Evolutionary conservation across 2,888 invertebrate species (phyloP), one percentile per base, ranked within the genome.

Genomic region (Carterocephalus palaemon): DNA sequence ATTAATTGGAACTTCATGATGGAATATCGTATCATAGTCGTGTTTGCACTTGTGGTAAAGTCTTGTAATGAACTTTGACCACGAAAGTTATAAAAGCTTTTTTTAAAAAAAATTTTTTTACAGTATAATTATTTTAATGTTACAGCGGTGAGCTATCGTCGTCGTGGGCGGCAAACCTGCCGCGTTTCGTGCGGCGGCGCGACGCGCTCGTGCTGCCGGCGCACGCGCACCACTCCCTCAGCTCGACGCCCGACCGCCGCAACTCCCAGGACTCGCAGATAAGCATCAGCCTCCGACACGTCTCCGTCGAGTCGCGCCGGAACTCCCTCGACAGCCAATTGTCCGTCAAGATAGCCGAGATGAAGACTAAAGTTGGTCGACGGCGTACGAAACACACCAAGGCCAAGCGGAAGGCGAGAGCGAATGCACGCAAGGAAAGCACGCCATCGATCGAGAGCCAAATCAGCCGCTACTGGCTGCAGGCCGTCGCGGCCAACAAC

Each of bases 131-230:
- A n/a, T n/a, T n/a, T 17, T 1, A 5, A n/a, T 16, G 15, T 10
- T 4, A 4, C 39, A 94, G 94, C 48, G 93, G 93, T 54, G 95
- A 95, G 60, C 89, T 97, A 38, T 96, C 96, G 43, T 95, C 97
- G 0, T 94, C 95, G 0, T 97, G 96, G 95, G 95, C 95, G 24
- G 95, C 95, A 40, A 95, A 95, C 53, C 83, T 98, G 51, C 97
- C 97, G 0, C 92, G 95, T 54, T 90, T 97, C 64, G 92, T 97
- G 1, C 91, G 92, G 4, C 89, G 97, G 2, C 89, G 97, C 59
- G 95, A 94, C 59, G 97, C 96, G 0, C 83, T 97, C 6, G 92
- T 49, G 89, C 90, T 65, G 82, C 90, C 56, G 47, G 54, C 77
- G 36, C 88, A 75, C 79, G 77, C 62, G 64, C 64, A 55, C 75